Base-by-base conservation (phyloP, 2,113 vertebrate genomes). In the Butorides virescens region DNA sequence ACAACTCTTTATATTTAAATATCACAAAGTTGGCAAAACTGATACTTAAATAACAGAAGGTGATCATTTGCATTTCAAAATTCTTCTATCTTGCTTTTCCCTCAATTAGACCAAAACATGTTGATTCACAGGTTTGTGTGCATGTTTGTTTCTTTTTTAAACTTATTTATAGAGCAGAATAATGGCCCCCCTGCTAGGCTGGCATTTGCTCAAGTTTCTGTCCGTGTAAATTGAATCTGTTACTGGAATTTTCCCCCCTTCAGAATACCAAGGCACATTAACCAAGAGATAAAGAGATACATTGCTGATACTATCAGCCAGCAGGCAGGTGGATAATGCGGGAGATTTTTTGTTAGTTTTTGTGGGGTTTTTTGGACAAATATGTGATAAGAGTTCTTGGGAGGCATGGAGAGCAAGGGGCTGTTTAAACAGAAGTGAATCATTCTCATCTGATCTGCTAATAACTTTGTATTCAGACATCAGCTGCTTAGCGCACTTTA, bases 141-240 rank as follows among this genome's bases (percentile, higher is more conserved):
- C 96, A 96, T 98, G 95, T 98, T 96, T 93, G 94, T 97, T 98
- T 98, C 97, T 98, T 98, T 98, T 98, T 97, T 78, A 98, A 98
- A 98, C 96, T 98, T 98, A 98, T 98, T 99, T 98, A 98, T 98
- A 98, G 98, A 98, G 92, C 95, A 98, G 97, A 97, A 98, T 97
- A 98, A 98, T 98, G 97, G 97, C 97, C 98, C 97, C 98, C 98
- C 98, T 97, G 98, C 98, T 98, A 98, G 96, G 68, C 80, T 98
- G 98, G 98, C 98, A 98, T 97, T 97, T 98, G 97, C 96, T 98
- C 98, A 98, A 98, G 97, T 98, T 98, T 98, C 98, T 98, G 98
- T 98, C 97, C 93, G 42, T 97, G 96, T 90, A 98, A 98, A 98
- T 98, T 96, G 96, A 98, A 98, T 98, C 97, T 98, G 98, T 98